phyloP scores from a whole-genome alignment of 2,888 invertebrate genomes.

The Dioctria rufipes region DNA sequence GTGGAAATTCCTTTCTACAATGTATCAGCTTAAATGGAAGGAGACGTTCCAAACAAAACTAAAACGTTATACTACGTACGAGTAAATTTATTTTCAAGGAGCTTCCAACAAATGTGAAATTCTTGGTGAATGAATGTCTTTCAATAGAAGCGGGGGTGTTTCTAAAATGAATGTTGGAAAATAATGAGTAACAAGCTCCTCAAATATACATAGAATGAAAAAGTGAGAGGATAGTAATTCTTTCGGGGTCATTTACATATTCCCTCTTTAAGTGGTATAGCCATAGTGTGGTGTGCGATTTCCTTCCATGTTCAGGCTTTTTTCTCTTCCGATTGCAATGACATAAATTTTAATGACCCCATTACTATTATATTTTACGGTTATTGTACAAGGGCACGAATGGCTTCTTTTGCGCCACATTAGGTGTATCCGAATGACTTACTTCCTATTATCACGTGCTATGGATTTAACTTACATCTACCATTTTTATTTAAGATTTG shows the following conservation, averaged over 20 bases:
- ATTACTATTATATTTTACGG: constrained; percentile 58
- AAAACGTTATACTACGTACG: no score
- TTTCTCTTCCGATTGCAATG: constrained; percentile 52
- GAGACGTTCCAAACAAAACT: background rate
- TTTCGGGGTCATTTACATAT: constrained; percentile 54
- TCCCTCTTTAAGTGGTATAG: constrained; percentile 50
- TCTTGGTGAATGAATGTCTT: background rate
- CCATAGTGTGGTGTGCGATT: background rate
- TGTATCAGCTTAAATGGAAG: background rate
- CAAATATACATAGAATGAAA: constrained; percentile 19
- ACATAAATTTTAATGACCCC: constrained; percentile 56
- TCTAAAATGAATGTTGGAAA: background rate
- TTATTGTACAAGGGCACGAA: constrained; percentile 55
- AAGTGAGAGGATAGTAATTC: constrained; percentile 54
- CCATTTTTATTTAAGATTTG: no score
- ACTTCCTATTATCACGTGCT: constrained; percentile 32
- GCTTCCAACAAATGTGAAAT: constrained; percentile 10
- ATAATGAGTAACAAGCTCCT: constrained; percentile 30
- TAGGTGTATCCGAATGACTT: constrained; percentile 26
- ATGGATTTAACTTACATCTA: no score
- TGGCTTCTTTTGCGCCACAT: constrained; percentile 38
- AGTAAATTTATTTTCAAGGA: no score
- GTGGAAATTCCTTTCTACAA: constrained; percentile 17
- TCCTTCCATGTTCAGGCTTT: constrained; percentile 25
- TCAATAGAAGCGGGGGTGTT: background rate